phyloP scores from a whole-genome alignment of 2,888 invertebrate genomes.

The Xanthia icteritia region DNA sequence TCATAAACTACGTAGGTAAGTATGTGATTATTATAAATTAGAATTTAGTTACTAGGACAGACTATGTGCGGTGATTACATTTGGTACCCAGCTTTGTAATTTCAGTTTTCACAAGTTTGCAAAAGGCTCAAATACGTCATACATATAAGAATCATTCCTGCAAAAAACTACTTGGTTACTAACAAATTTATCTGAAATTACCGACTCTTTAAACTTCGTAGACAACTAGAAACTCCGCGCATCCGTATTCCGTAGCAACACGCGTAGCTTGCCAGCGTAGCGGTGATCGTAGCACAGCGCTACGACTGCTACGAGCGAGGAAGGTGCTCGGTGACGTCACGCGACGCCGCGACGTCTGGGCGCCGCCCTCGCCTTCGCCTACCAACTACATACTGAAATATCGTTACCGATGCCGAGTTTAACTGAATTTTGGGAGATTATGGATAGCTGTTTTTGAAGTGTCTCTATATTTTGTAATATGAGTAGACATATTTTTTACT shows the following conservation, averaged over 20 bases:
- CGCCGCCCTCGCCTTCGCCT: constrained; percentile 57
- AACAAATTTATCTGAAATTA: background rate
- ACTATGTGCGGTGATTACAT: background rate
- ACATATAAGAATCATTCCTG: too few relatives aligned
- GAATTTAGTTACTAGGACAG: background rate
- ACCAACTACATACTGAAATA: constrained; percentile 11
- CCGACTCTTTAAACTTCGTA: background rate
- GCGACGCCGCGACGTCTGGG: constrained; percentile 72
- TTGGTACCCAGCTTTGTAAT: background rate
- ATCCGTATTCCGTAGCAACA: constrained; percentile 14
- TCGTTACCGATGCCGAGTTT: constrained; percentile 8
- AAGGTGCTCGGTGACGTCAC: constrained; percentile 62
- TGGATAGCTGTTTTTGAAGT: background rate
- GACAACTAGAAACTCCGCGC: background rate
- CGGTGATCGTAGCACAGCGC: constrained; percentile 22
- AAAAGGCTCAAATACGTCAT: background rate
- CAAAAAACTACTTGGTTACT: background rate
- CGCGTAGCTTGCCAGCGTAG: constrained; percentile 20
- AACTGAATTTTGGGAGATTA: background rate
- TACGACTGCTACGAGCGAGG: constrained; percentile 35
- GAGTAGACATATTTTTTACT: too few relatives aligned
- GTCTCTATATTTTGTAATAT: background rate
- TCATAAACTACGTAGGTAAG: background rate
- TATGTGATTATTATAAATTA: constrained; percentile 19
- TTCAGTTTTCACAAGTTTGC: background rate